Evolutionary conservation across 1,140 invertebrate species (phyloP).

Genomic region (Drosophila nasuta): DNA sequence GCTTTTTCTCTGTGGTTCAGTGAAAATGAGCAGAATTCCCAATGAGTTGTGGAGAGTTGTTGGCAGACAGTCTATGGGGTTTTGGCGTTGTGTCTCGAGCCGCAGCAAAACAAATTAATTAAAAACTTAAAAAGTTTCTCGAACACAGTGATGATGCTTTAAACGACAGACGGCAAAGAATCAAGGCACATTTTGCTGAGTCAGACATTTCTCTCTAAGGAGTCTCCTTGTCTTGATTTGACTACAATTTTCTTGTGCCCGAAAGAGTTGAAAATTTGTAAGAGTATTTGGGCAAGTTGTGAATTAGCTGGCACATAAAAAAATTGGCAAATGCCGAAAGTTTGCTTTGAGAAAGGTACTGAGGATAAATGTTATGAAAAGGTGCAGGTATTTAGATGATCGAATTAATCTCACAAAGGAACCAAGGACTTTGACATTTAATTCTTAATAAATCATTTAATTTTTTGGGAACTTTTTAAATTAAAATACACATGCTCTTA

Average conservation of each 20-base stretch:
- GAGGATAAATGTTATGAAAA: too few species aligned
- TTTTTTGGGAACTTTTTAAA: too few species aligned
- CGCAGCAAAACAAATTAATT: slow-evolving; percentile 79
- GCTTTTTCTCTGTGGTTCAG: slow-evolving; percentile 27
- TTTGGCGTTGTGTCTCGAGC: slow-evolving; percentile 36
- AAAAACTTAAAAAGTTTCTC: slow-evolving; percentile 79
- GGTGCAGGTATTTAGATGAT: too few species aligned
- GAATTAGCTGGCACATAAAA: neutral
- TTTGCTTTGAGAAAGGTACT: too few species aligned
- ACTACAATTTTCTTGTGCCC: neutral
- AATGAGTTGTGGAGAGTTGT: slow-evolving; percentile 12
- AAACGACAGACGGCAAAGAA: neutral
- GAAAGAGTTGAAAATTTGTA: neutral
- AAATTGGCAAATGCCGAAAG: neutral
- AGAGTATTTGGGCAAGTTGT: neutral
- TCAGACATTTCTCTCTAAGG: neutral
- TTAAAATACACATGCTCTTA: too few species aligned
- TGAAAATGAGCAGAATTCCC: slow-evolving; percentile 56
- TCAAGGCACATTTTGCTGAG: neutral
- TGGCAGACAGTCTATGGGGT: neutral
- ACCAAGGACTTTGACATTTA: too few species aligned
- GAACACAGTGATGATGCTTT: slow-evolving; percentile 23
- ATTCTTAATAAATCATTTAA: too few species aligned
- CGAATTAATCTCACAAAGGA: too few species aligned
- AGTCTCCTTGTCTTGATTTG: neutral